A percentile compares a stretch with the other conserved stretches of the same genome.
phyloP scores from a whole-genome alignment of 2,888 invertebrate genomes.

The Hipparchia sbordonii region DNA sequence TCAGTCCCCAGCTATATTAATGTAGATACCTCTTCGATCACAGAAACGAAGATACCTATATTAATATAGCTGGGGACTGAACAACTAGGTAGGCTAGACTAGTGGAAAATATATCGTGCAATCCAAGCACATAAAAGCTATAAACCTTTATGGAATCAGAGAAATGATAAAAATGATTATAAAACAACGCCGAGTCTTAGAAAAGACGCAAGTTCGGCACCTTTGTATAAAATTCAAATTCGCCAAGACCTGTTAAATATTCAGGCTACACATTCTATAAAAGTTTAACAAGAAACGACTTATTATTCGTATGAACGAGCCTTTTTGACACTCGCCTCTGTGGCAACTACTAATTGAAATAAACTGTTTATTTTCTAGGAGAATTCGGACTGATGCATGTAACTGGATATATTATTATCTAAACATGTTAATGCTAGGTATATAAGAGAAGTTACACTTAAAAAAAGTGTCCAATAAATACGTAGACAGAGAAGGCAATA shows the following conservation, averaged over 20 bases:
- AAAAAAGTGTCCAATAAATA: background rate
- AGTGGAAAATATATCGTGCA: too few relatives aligned
- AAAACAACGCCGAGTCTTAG: background rate
- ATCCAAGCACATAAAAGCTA: too few relatives aligned
- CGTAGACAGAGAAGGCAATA: too few relatives aligned
- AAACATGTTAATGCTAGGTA: too few relatives aligned
- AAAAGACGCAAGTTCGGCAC: background rate
- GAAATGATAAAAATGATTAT: background rate
- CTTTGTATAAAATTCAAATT: constrained; percentile 8
- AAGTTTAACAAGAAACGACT: constrained; percentile 22
- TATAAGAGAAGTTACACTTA: too few relatives aligned
- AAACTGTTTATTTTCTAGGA: background rate
- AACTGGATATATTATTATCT: too few relatives aligned
- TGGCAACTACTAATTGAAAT: constrained; percentile 7
- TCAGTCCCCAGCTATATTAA: too few relatives aligned
- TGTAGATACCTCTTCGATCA: too few relatives aligned
- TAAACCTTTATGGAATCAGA: background rate
- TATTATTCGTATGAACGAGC: constrained; percentile 9
- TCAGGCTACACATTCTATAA: constrained; percentile 12
- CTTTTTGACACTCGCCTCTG: background rate
- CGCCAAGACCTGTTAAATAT: constrained; percentile 5
- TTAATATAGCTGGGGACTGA: too few relatives aligned
- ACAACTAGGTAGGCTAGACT: too few relatives aligned
- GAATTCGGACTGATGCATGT: background rate
- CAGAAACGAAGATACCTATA: too few relatives aligned